A percentile compares a stretch with the other conserved stretches of the same genome.
Conservation (phyloP, 2,888 invertebrate genomes). For the Drosophila gaucha region DNA sequence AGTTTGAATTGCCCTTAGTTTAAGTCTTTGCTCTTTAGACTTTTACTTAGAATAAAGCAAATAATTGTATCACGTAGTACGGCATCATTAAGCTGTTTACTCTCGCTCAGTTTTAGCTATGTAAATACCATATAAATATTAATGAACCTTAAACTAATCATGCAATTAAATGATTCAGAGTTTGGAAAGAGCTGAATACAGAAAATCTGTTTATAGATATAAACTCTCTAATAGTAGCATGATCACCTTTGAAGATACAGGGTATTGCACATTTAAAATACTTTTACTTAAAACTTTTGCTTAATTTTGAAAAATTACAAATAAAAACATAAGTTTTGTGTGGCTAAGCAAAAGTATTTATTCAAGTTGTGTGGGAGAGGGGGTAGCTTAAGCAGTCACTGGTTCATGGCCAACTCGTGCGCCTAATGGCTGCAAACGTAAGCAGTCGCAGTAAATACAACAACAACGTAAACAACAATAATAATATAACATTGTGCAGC, state of each 20-base stretch:
- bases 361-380: conserved; percentile 13
- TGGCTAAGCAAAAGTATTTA: conserved; percentile 46
- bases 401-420: conserved; percentile 78
- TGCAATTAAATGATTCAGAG: too few species aligned
- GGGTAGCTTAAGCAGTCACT: conserved; percentile 56
- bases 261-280: conserved; percentile 12
- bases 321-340: conserved; percentile 26
- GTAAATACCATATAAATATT: too few species aligned
- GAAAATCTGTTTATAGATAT: too few species aligned
- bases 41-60: too few species aligned
- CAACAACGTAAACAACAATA: conserved; percentile 35
- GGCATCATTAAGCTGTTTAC: neutral
- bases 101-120: too few species aligned
- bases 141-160: too few species aligned
- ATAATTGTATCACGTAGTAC: neutral
- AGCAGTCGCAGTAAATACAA: conserved; percentile 55
- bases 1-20: too few species aligned
- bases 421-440: conserved; percentile 64
- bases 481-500: conserved; percentile 53
- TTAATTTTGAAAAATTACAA: conserved; percentile 11
- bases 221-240: too few species aligned
- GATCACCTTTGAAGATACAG: too few species aligned
- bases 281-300: conserved; percentile 35
- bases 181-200: too few species aligned
- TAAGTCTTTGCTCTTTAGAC: too few species aligned